Evolutionary conservation across 2,888 invertebrate species (phyloP).

Genomic region (Malachius bipustulatus): DNA sequence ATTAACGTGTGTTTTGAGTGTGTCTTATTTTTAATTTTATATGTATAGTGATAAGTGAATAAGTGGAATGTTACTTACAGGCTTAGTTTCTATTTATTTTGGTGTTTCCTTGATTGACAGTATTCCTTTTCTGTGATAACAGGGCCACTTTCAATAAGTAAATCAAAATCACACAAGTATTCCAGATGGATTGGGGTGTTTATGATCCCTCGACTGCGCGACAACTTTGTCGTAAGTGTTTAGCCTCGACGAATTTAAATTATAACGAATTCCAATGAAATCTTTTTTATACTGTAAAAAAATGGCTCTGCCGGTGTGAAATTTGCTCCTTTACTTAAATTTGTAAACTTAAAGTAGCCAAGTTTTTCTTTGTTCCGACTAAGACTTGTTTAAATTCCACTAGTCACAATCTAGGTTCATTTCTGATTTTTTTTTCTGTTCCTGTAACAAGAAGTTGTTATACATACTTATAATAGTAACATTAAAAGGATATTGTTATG

Average conservation of each 20-base stretch:
- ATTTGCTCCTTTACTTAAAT: too few relatives aligned
- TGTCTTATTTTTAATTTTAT: constrained; percentile 18
- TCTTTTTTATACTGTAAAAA: too few relatives aligned
- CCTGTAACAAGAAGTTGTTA: constrained; percentile 19
- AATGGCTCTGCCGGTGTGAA: too few relatives aligned
- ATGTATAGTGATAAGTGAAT: constrained; percentile 15
- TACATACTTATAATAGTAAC: constrained; percentile 16
- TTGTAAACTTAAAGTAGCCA: constrained; percentile 11
- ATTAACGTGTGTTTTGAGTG: constrained; percentile 13
- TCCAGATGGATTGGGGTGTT: too few relatives aligned
- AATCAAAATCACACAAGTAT: too few relatives aligned
- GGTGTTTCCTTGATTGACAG: constrained; percentile 16
- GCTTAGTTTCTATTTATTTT: constrained; percentile 19
- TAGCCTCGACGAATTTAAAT: too few relatives aligned
- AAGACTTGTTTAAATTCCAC: constrained; percentile 27
- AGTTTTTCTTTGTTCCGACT: constrained; percentile 22
- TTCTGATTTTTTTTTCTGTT: constrained; percentile 20
- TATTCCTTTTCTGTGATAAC: constrained; percentile 25
- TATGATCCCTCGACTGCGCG: too few relatives aligned
- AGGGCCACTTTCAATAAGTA: too few relatives aligned
- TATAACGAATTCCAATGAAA: too few relatives aligned
- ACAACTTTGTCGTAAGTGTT: too few relatives aligned
- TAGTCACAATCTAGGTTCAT: constrained; percentile 18
- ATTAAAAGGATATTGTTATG: constrained; percentile 21
- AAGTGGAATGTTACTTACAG: constrained; percentile 19